Conservation (phyloP, 2,797 vertebrate genomes). For the Helostoma temminkii region DNA sequence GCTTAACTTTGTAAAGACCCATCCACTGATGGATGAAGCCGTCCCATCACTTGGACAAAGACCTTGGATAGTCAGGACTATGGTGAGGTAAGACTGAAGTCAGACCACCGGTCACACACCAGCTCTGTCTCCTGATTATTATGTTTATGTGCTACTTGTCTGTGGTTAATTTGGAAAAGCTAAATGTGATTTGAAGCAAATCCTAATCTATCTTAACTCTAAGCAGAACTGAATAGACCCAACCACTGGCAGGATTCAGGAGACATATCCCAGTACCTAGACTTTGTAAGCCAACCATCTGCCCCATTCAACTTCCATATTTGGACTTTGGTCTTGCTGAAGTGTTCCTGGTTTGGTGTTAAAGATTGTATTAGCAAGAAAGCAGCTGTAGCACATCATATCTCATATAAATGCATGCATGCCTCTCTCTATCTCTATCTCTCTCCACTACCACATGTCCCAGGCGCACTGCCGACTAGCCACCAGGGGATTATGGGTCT, state of each 20-base stretch:
- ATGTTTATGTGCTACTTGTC: not conserved
- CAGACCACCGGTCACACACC: not conserved
- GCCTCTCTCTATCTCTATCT: constrained; percentile 12
- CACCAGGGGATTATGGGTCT: constrained; percentile 58
- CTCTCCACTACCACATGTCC: constrained; percentile 25
- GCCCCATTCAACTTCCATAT: no score
- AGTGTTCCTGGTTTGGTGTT: constrained; percentile 13
- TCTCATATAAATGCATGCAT: constrained; percentile 31
- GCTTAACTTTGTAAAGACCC: constrained; percentile 96
- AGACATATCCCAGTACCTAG: no score
- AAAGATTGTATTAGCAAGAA: constrained; percentile 20
- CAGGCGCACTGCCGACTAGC: constrained; percentile 46
- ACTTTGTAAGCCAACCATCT: no score
- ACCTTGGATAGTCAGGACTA: constrained; percentile 95
- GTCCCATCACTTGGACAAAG: constrained; percentile 90
- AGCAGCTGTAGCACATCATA: constrained; percentile 53
- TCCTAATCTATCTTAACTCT: no score
- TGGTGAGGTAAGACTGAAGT: constrained; percentile 87
- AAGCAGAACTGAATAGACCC: no score
- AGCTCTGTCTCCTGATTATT: not conserved
- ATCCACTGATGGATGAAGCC: constrained; percentile 95
- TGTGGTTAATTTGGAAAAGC: no score
- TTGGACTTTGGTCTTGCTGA: no score
- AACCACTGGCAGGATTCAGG: not conserved
- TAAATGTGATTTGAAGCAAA: no score